phyloP scores from a whole-genome alignment of 37 sponge, comb jelly and placozoan species.

The Ianthella basta region DNA sequence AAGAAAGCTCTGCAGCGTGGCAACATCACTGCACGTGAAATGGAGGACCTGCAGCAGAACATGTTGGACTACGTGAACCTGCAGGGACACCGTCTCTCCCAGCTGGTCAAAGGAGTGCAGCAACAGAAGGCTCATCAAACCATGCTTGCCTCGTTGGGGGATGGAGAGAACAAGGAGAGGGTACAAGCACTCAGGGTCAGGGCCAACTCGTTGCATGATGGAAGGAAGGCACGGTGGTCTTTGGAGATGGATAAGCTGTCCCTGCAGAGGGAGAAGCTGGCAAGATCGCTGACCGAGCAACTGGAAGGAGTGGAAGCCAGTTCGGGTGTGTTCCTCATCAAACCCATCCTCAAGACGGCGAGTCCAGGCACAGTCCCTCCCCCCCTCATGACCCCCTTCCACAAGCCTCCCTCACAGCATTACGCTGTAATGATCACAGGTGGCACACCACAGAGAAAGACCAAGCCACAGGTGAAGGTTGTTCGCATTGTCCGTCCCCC shows the following conservation, averaged over 20 bases:
- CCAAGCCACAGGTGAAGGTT: constrained; percentile 6
- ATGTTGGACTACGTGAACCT: constrained; percentile 67
- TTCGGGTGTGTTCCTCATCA: constrained; percentile 53
- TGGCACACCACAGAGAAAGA: neutral
- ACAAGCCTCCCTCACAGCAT: neutral
- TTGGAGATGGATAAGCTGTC: constrained; percentile 34
- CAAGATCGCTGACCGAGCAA: constrained; percentile 32
- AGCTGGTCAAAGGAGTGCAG: constrained; percentile 21
- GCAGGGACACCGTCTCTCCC: constrained; percentile 35
- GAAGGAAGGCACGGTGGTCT: constrained; percentile 13
- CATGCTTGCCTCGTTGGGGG: constrained; percentile 15
- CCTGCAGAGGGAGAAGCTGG: constrained; percentile 32
- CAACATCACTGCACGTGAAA: neutral
- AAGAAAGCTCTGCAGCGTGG: constrained; percentile 38
- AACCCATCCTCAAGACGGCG: constrained; percentile 34
- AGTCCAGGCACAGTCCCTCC: neutral
- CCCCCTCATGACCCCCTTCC: neutral
- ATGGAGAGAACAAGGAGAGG: neutral
- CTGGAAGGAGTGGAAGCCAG: constrained; percentile 46
- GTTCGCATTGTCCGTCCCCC: neutral
- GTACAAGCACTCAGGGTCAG: neutral
- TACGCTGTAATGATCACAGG: neutral
- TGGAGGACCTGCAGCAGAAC: constrained; percentile 1
- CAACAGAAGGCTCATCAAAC: neutral
- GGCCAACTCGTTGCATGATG: constrained; percentile 3